These are phyloP conservation scores for Colletes collaris DNA, from an alignment of 2,888 invertebrate genomes.

Conservation along the genomic window DNA sequence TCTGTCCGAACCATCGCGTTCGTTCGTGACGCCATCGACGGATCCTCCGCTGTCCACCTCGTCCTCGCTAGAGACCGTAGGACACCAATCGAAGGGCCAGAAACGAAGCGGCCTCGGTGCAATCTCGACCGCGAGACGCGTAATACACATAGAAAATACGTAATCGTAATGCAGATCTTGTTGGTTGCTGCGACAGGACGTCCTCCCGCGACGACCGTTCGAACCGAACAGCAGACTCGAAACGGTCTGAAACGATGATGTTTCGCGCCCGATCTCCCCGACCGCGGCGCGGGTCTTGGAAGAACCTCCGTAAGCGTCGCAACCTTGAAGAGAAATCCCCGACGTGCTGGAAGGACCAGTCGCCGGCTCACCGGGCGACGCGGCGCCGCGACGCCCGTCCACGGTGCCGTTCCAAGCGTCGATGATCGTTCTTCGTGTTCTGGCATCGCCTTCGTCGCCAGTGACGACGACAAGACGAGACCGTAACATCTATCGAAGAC, in stretches of 20 bases:
- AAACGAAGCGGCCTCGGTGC: constrained; percentile 14
- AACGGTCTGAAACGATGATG: neutral
- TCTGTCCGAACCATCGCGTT: constrained; percentile 5
- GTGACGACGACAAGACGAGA: constrained; percentile 33
- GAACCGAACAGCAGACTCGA: neutral
- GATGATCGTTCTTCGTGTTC: constrained; percentile 19
- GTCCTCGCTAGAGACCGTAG: neutral
- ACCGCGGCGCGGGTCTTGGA: constrained; percentile 22
- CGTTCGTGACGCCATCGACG: too few species aligned
- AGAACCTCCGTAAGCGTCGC: constrained; percentile 16
- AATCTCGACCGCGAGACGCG: constrained; percentile 36
- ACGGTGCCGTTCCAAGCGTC: constrained; percentile 37
- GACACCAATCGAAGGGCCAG: neutral
- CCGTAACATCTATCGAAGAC: constrained; percentile 78
- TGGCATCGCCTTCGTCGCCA: constrained; percentile 34
- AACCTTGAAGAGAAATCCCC: constrained; percentile 25
- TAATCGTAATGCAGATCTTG: constrained; percentile 33
- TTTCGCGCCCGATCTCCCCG: constrained; percentile 7
- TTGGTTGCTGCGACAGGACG: constrained; percentile 12
- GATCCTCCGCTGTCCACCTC: neutral
- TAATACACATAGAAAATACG: constrained; percentile 30
- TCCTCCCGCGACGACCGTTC: constrained; percentile 13
- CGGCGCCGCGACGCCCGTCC: constrained; percentile 4
- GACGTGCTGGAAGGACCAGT: constrained; percentile 29
- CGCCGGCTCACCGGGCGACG: constrained; percentile 9